A percentile compares a stretch with the other conserved stretches of the same genome.
Conservation (phyloP, 2,888 invertebrate genomes). For the Volucella bombylans region DNA sequence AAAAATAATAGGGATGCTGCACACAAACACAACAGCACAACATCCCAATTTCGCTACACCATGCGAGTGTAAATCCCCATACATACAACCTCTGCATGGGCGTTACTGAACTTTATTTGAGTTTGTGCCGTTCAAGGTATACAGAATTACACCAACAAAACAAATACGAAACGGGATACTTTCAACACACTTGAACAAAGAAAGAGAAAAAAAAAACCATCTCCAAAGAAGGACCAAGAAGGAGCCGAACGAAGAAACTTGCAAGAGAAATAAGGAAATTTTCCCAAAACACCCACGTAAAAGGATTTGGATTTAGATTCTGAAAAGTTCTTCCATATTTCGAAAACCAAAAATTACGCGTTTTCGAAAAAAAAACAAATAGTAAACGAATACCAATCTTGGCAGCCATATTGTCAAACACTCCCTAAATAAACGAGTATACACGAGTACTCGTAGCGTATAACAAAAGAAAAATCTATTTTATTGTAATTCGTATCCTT, state of each 20-base stretch:
- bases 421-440: not conserved
- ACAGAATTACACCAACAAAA: constrained; percentile 38
- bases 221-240: not conserved
- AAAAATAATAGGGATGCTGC: constrained; percentile 26
- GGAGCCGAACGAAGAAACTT: not conserved
- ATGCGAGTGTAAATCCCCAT: not conserved
- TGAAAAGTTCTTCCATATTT: not conserved
- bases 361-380: not conserved
- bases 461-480: not conserved
- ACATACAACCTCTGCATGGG: constrained; percentile 52
- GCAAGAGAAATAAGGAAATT: constrained; percentile 4
- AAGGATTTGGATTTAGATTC: constrained; percentile 7
- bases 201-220: too few relatives aligned
- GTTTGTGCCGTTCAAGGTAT: not conserved
- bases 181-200: too few relatives aligned
- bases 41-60: not conserved
- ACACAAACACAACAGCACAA: constrained; percentile 1
- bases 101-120: constrained; percentile 59
- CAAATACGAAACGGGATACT: not conserved
- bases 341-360: not conserved
- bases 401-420: constrained; percentile 50
- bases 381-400: not conserved
- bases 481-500: constrained; percentile 1
- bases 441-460: too few relatives aligned
- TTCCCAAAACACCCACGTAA: constrained; percentile 27